Evolutionary conservation across 2,888 invertebrate genomes (phyloP).

Genomic region (Cataglyphis rosenhaueri): DNA sequence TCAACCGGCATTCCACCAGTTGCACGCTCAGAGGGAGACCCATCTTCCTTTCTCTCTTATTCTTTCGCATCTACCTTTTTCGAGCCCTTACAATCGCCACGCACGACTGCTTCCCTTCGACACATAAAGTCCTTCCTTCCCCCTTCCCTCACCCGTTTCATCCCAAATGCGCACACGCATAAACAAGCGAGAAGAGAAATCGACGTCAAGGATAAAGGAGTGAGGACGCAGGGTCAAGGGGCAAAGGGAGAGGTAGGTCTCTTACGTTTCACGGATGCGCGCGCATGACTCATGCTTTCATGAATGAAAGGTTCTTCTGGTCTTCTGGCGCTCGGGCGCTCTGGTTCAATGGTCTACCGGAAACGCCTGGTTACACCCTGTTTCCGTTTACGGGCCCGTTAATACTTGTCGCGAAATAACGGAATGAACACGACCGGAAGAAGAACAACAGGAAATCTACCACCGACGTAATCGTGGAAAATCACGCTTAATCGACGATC

Average conservation of each 20-base stretch:
- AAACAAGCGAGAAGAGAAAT: slow-evolving; percentile 38
- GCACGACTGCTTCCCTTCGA: slow-evolving; percentile 41
- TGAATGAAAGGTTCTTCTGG: slow-evolving; percentile 81
- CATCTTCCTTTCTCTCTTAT: slow-evolving; percentile 31
- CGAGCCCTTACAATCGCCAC: slow-evolving; percentile 50
- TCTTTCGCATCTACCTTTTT: slow-evolving; percentile 31
- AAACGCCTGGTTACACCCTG: slow-evolving; percentile 83
- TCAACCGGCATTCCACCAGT: slow-evolving; percentile 80
- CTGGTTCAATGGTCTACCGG: slow-evolving; percentile 81
- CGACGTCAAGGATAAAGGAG: slow-evolving; percentile 29
- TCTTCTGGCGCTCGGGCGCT: slow-evolving; percentile 77
- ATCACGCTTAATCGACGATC: slow-evolving; percentile 35
- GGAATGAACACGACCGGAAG: slow-evolving; percentile 53
- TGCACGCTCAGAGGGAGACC: slow-evolving; percentile 73
- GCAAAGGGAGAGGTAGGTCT: slow-evolving; percentile 58
- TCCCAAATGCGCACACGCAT: slow-evolving; percentile 34
- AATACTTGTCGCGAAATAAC: slow-evolving; percentile 55
- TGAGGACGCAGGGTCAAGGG: slow-evolving; percentile 31
- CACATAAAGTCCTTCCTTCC: slow-evolving; percentile 13
- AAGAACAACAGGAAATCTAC: slow-evolving; percentile 27
- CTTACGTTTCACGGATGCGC: slow-evolving; percentile 61
- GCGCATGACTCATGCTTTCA: slow-evolving; percentile 81
- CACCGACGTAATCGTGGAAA: slow-evolving; percentile 38
- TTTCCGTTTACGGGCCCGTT: slow-evolving; percentile 75
- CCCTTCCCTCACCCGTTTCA: background rate